Evolutionary conservation across 2,888 invertebrate species (phyloP).

Genomic region (Miltochrista miniata): DNA sequence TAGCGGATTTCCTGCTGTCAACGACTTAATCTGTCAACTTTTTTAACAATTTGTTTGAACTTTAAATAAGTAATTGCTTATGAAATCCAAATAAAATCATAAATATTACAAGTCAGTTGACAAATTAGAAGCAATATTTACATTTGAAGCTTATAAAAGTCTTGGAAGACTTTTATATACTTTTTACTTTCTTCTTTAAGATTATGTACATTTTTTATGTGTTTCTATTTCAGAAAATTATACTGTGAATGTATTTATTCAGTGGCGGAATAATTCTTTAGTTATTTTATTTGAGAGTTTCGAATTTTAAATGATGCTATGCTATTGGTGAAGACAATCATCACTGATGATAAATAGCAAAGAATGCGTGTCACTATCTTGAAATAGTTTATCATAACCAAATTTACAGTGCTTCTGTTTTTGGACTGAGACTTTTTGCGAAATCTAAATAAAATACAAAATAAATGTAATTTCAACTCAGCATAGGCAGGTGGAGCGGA

Average conservation of each 20-base stretch:
- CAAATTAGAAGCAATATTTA: constrained; percentile 20
- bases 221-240: constrained; percentile 27
- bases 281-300: constrained; percentile 6
- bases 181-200: no score
- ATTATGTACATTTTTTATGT: constrained; percentile 16
- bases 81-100: constrained; percentile 18
- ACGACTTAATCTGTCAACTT: constrained; percentile 37
- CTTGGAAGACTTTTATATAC: no score
- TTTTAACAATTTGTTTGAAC: constrained; percentile 44
- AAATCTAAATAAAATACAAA: no score
- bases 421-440: no score
- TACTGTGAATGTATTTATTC: constrained; percentile 15
- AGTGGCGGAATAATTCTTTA: constrained; percentile 1
- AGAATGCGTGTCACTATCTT: no score
- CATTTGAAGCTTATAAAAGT: constrained; percentile 16
- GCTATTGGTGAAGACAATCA: no score
- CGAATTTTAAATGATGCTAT: neutral
- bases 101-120: constrained; percentile 15
- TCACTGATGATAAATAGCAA: no score
- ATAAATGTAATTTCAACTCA: no score
- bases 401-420: no score
- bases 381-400: no score
- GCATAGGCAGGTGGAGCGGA: no score
- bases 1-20: constrained; percentile 51
- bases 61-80: constrained; percentile 24